Base-by-base conservation (phyloP, 2,797 vertebrate species). In the Odontamblyopus lacepedii region DNA sequence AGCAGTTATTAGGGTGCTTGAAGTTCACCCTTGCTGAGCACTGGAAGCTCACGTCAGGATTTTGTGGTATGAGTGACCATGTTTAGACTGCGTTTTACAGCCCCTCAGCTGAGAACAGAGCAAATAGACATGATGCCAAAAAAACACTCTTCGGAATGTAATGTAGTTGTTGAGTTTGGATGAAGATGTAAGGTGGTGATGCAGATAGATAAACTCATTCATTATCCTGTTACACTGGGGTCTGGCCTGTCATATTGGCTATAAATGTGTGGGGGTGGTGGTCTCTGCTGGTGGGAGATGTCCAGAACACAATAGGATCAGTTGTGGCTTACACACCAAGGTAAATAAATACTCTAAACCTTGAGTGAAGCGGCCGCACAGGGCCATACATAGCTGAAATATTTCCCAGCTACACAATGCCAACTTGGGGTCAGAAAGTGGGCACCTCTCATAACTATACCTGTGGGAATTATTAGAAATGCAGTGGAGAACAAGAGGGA, bases 81-180 rank as follows among this genome's bases (percentile, higher is more conserved):
- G 90, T 88, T 93, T 92, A 89, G 82, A 93, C 11, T 89, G 82
- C 84, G 91, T 90, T 89, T 85, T 86, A 80, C 72, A 82, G 88
- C 83, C 81, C 78, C 77, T 87, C 79, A 77, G 83, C 78, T 80
- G 82, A 89, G 90, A 92, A 86, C 85, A 91, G 89, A 83, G 85
- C 89, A 91, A 92, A 92, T 89, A 93, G 89, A 91, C 80, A 80
- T 91, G 90, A 93, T 91, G 92, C 88, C 84, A 85, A 84, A 93
- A 93, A 91, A 94, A 93, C 91, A 92, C 83, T 71, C 71, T 61
- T 67, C 61, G 90, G 92, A 93, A 93, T 92, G 90, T 82, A 83
- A 83, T 90, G 88, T 23, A 75, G 81, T 84, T 93, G 82, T 92
- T 92, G 85, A 85, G 78, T 82, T 92, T 93, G 92, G 90, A 91